These are phyloP conservation scores for Sepiola atlantica DNA, from an alignment of 2,888 invertebrate genomes.

Conservation along the genomic window DNA sequence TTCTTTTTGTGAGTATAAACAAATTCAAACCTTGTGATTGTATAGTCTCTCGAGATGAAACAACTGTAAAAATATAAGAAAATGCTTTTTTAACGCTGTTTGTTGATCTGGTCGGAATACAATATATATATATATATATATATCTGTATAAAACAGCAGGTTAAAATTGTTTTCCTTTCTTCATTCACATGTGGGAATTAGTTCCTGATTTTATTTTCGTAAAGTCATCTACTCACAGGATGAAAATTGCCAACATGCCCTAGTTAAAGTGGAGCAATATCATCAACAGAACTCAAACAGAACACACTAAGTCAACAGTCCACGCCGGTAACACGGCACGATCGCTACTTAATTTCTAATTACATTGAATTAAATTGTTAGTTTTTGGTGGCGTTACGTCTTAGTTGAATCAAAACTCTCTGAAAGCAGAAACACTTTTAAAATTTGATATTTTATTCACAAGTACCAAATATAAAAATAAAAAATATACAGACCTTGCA, in stretches of 20 bases:
- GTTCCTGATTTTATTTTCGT: too few species aligned
- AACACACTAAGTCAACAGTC: too few species aligned
- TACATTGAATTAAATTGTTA: not conserved
- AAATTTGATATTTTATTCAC: constrained; percentile 57
- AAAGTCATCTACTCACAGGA: not conserved
- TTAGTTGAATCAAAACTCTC: constrained; percentile 44
- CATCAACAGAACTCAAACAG: not conserved
- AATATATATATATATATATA: constrained; percentile 32
- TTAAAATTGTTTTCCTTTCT: not conserved
- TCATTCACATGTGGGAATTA: too few species aligned
- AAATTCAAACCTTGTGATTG: too few species aligned
- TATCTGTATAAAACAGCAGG: not conserved
- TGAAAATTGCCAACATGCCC: not conserved
- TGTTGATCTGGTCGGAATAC: too few species aligned
- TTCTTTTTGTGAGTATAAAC: too few species aligned
- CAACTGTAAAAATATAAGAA: not conserved
- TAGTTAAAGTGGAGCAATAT: not conserved
- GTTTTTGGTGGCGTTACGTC: not conserved
- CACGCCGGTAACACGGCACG: too few species aligned
- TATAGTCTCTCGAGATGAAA: too few species aligned
- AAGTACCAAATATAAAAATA: constrained; percentile 63
- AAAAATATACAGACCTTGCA: constrained; percentile 58
- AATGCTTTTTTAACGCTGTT: too few species aligned
- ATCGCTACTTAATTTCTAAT: not conserved
- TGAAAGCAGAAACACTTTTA: constrained; percentile 46